These are phyloP conservation scores for Nomada fabriciana DNA, from an alignment of 2,888 invertebrate species.

Conservation along the genomic window DNA sequence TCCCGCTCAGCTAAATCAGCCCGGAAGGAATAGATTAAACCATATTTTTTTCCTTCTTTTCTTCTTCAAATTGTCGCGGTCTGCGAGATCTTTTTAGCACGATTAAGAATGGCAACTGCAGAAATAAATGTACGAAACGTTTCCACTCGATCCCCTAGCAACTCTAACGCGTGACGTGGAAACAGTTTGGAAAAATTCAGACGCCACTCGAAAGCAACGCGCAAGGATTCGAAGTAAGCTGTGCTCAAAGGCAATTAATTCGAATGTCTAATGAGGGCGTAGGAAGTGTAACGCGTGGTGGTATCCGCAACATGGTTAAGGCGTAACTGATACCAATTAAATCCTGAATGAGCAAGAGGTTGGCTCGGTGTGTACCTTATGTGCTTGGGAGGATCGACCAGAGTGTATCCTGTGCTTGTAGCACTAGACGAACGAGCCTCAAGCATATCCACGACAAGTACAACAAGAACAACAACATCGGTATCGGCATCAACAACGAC, in stretches of 20 bases:
- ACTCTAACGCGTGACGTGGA: background rate
- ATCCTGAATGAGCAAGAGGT: conserved; percentile 60
- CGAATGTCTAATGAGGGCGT: conserved; percentile 45
- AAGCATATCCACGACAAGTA: conserved; percentile 60
- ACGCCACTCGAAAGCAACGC: too few relatives aligned
- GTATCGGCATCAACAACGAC: conserved; percentile 18
- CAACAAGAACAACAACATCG: conserved; percentile 56
- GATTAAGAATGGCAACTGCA: too few relatives aligned
- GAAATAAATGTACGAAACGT: background rate
- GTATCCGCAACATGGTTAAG: conserved; percentile 68
- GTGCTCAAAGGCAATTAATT: conserved; percentile 45
- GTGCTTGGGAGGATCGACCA: conserved; percentile 48
- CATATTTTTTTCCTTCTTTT: too few relatives aligned
- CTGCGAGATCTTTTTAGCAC: too few relatives aligned
- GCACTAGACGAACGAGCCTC: conserved; percentile 64
- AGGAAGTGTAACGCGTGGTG: conserved; percentile 37
- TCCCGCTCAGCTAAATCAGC: background rate
- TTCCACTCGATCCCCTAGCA: background rate
- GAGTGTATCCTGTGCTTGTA: conserved; percentile 62
- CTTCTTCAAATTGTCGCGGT: too few relatives aligned
- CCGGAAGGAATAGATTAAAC: background rate
- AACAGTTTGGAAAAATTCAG: background rate
- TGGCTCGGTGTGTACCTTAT: conserved; percentile 62
- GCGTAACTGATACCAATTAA: conserved; percentile 75
- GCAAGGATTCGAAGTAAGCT: background rate